Evolutionary conservation across 2,797 vertebrate genomes (phyloP), one percentile per base, ranked within the genome.

Genomic region (Bovichtus diacanthus): DNA sequence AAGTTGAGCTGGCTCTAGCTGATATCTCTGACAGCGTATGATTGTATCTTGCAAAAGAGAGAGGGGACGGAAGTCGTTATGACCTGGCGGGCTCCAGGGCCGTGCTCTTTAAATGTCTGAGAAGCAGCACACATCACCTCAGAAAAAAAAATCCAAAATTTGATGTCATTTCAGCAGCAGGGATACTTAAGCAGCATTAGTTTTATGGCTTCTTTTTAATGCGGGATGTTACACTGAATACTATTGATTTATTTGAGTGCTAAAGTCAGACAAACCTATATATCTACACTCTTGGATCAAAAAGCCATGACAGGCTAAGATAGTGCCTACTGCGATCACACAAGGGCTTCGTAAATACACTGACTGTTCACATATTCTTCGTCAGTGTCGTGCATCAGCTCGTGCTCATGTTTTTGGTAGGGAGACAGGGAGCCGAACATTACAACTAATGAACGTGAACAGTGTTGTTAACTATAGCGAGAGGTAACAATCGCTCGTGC

Each of bases 11-110:
- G 51, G 80, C 83, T 88, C 61, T 18, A 34, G 87, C 90, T 87
- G 86, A 87, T 85, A 82, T 86, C 79, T 86, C 84, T 87, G 88
- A 93, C 89, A 92, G 78, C 74, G 84, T 81, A 72, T 84, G 88
- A 92, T 90, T 90, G 76, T 89, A 85, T 87, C 86, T 75, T 27
- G 78, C 78, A 66, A 76, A 82, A 80, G 53, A 79, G 73, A 72
- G 67, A 34, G 74, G 76, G 72, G 79, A 73, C 80, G 85, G 84
- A 72, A 82, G 84, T 86, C 51, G 65, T 86, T 83, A 78, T 81
- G 84, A 90, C 88, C 87, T 21, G 81, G 87, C 83, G 84, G 76
- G 50, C 84, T 83, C 80, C 76, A 81, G 86, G 87, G 82, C 67
- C 60, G 3, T 4, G 74, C 86, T 79, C 76, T 68, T 81, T 85